Percentiles rank a stretch among this genome's conserved stretches.
Evolutionary conservation across 2,797 vertebrate genomes (phyloP).

Genomic region (Oreortyx pictus): DNA sequence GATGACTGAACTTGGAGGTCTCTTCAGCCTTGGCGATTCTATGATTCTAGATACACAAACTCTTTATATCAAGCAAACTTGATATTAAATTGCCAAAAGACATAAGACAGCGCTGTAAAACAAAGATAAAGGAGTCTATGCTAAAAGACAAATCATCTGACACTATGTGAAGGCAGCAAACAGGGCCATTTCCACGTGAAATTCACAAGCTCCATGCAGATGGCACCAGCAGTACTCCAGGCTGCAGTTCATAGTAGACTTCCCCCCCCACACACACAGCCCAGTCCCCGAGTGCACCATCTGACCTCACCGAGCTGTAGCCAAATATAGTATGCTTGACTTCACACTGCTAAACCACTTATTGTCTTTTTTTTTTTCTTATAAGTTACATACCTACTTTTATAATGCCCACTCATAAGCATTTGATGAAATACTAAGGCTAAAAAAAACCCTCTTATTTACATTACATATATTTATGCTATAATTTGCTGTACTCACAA

Average conservation of each 20-base stretch:
- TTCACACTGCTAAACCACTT: not conserved
- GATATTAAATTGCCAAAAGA: not conserved
- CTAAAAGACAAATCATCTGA: not conserved
- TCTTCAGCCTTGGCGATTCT: too few species aligned
- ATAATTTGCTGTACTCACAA: not conserved
- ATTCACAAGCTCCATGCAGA: not conserved
- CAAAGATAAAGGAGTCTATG: not conserved
- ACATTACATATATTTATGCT: not conserved
- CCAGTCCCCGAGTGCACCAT: fast-evolving
- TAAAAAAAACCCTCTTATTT: not conserved
- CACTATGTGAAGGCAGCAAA: not conserved
- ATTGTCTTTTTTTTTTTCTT: too few species aligned
- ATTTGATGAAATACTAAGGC: not conserved
- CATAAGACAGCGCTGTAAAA: not conserved
- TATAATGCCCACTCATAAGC: not conserved
- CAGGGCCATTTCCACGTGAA: not conserved
- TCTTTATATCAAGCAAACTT: too few species aligned
- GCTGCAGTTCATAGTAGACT: not conserved
- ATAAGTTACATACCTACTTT: not conserved
- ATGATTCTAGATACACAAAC: too few species aligned
- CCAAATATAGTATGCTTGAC: not conserved
- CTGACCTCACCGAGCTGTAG: not conserved
- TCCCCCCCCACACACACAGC: fast-evolving
- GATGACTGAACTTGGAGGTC: too few species aligned
- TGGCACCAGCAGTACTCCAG: not conserved